Evolutionary conservation across 2,113 vertebrate species (phyloP).

Genomic region (Neolamprologus modestus): DNA sequence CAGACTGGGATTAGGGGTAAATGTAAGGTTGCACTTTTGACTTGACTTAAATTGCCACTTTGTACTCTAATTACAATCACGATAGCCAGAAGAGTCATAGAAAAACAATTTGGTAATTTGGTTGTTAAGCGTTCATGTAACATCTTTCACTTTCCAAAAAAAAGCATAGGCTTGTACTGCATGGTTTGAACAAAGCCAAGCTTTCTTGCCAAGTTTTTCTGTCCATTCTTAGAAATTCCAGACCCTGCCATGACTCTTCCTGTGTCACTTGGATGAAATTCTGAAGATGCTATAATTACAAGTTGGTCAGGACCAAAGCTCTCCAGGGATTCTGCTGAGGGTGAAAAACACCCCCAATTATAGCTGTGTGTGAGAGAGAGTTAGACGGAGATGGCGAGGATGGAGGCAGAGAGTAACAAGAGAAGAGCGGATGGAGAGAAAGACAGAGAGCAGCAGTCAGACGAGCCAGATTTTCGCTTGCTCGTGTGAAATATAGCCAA

Average conservation of each 20-base stretch:
- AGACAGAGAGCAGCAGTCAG: slow-evolving; percentile 13
- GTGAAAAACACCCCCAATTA: slow-evolving; percentile 65
- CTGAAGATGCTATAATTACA: slow-evolving; percentile 74
- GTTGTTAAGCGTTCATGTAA: slow-evolving; percentile 1
- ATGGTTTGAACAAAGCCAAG: neutral
- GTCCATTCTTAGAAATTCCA: slow-evolving; percentile 58
- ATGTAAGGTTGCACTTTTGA: neutral
- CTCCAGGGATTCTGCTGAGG: slow-evolving; percentile 62
- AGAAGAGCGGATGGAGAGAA: neutral
- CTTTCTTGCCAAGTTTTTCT: neutral
- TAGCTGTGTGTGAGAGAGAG: slow-evolving; percentile 47
- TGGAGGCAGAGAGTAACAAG: slow-evolving; percentile 11
- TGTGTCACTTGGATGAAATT: slow-evolving; percentile 53
- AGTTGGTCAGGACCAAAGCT: slow-evolving; percentile 62
- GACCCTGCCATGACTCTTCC: slow-evolving; percentile 38
- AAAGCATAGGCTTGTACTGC: neutral
- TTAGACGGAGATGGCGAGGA: neutral
- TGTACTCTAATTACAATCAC: neutral
- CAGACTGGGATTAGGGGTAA: neutral
- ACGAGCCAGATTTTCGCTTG: slow-evolving; percentile 32
- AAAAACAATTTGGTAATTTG: neutral
- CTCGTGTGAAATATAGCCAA: slow-evolving; percentile 61
- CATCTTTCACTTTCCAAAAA: neutral
- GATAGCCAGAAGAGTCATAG: neutral
- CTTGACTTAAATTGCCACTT: neutral